Evolutionary conservation across 2,113 vertebrate species (phyloP), one percentile per base, ranked within the genome.

Genomic region (Tauraco erythrolophus): DNA sequence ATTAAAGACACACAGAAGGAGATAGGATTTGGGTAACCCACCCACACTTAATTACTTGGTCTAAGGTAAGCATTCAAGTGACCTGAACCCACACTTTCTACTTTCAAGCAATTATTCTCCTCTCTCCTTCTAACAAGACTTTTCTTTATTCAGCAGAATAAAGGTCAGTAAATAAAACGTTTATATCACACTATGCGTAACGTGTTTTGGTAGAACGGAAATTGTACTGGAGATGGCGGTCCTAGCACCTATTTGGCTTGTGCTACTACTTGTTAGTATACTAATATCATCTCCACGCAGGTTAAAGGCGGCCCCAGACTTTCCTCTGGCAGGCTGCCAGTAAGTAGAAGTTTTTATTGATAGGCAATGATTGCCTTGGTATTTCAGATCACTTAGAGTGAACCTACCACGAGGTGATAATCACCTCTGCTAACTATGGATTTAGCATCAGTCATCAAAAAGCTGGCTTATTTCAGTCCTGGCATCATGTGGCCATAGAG

Each of bases 221-320:
- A 35, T 12, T 8, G 27, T 8, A 9, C 9, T 21, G 7, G 35
- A 54, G 9, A 37, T 14, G 2, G 7, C 22, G 5, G 60, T 60
- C 9, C 16, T 39, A 50, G 22, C 33, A 37, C 9, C 4, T n/a
- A 11, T 24, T 51, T 14, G 22, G 39, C 25, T 65, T 53, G 39
- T 27, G 10, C 14, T 53, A 5, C n/a, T 39, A 10, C 27, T 35
- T 33, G 11, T 39, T 35, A 65, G 19, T 30, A n/a, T 19, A n/a
- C 7, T 19, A 45, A 4, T 41, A 19, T 8, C 19, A 46, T n/a
- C 12, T 5, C 13, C 2, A 4, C 2, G 10, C 64, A 2, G 5
- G 7, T 41, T 25, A 60, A 31, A 18, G 9, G 8, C 54, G 43
- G 17, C 22, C 43, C 39, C 8, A 46, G 3, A 21, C 14, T 54